phyloP scores from a whole-genome alignment of 2,888 invertebrate species.

The Watsonalla cultraria region DNA sequence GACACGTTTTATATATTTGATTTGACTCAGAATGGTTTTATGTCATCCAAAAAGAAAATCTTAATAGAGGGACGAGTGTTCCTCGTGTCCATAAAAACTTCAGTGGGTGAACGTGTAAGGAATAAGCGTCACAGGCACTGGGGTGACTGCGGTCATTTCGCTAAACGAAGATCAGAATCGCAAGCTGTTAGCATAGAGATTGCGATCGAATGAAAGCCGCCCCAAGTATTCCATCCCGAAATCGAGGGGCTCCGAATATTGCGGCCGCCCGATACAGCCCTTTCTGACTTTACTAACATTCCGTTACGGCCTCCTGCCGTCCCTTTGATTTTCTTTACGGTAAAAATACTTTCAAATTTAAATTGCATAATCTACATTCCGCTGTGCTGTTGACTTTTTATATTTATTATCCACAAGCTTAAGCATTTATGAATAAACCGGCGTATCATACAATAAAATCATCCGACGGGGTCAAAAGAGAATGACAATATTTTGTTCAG shows the following conservation, averaged over 20 bases:
- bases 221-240: constrained; percentile 72
- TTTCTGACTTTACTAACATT: constrained; percentile 65
- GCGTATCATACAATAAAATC: constrained; percentile 36
- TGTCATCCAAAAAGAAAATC: constrained; percentile 54
- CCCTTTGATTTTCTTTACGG: constrained; percentile 62
- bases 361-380: constrained; percentile 32
- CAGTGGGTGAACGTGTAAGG: constrained; percentile 73
- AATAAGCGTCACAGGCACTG: constrained; percentile 70
- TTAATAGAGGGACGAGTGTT: constrained; percentile 57
- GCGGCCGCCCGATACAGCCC: constrained; percentile 66
- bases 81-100: constrained; percentile 70
- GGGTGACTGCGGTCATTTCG: constrained; percentile 78
- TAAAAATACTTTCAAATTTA: constrained; percentile 47
- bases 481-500: constrained; percentile 44
- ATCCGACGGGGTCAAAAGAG: constrained; percentile 36
- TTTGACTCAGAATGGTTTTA: constrained; percentile 38
- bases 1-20: constrained; percentile 24
- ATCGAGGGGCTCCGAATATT: constrained; percentile 71
- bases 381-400: constrained; percentile 14
- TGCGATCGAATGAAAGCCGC: constrained; percentile 75
- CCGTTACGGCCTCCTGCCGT: constrained; percentile 49
- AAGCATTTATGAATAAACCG: constrained; percentile 22
- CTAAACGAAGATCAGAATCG: constrained; percentile 79
- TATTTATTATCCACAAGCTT: constrained; percentile 6
- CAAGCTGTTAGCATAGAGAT: constrained; percentile 79